Evolutionary conservation across 64 coral and sea anemone species (phyloP), one percentile per base, ranked within the genome.

Genomic region (Stichodactyla mertensii): DNA sequence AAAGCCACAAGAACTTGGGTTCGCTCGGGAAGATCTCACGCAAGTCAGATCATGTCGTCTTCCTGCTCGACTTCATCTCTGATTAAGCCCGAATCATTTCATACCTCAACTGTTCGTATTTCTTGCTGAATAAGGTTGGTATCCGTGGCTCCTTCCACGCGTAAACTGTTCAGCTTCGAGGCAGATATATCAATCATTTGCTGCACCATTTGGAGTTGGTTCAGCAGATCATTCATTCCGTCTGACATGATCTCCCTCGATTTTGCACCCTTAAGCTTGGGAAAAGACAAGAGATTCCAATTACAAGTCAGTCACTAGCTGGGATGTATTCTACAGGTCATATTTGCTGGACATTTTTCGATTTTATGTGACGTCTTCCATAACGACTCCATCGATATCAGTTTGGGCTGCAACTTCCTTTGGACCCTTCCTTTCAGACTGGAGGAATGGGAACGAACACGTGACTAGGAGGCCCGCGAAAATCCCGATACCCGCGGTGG

Each of bases 91-190:
- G 10, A 16, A 45, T 16, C 4, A 56, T 28, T 79, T 26, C 88
- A 80, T 92, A 92, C 97, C 97, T 99, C 97, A 19, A 90, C 79
- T 23, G 93, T 94, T 18, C 93, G 88, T 83, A 99, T 99, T 92
- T 99, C 97, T 92, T 99, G 97, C 88, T 99, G 97, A 87, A 99
- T 99, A 23, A 99, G 89, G 86, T 99, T 92, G 28, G 89, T 99
- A 74, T 92, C 91, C 4, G 86, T 95, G 22, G 97, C 83, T 22
- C 91, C 94, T 54, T 99, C 92, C 59, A 90, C 92, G 18, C 97
- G 97, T 26, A 99, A 67, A 61, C 97, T 92, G 67, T 95, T 87
- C 23, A 99, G 91, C 58, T 94, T 99, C 11, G 97, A 90, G 14
- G 97, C 97, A 88, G 79, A 92, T 77, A 95, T 95, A 77, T 99